Percentiles rank a stretch among this genome's conserved stretches.
These are phyloP conservation scores for Myotis brandtii DNA, from an alignment of 2,113 vertebrate species.

Conservation along the genomic window DNA sequence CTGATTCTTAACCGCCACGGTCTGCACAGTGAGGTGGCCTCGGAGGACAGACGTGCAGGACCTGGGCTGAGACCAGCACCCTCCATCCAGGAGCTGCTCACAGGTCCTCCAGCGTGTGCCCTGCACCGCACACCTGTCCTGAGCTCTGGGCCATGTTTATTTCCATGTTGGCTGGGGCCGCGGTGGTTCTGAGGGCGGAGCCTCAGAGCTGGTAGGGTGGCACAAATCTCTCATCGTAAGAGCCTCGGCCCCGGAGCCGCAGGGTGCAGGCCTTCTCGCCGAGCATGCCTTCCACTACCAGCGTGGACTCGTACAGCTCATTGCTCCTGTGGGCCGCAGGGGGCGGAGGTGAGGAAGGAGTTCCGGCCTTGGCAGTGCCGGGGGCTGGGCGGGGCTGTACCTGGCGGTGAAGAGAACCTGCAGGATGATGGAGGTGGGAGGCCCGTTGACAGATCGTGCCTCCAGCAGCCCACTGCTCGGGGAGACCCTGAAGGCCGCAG, in stretches of 20 bases:
- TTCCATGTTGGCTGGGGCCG: neutral
- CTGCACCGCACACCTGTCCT: neutral
- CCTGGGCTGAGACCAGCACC: neutral
- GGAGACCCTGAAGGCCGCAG: constrained; percentile 86
- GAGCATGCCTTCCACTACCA: constrained; percentile 89
- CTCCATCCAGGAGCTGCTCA: neutral
- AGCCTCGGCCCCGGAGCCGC: constrained; percentile 88
- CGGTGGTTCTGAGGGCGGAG: neutral
- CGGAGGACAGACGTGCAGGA: neutral
- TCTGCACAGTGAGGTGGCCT: neutral
- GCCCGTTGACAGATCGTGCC: constrained; percentile 64
- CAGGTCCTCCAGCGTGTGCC: neutral
- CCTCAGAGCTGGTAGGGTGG: neutral
- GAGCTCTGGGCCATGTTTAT: neutral
- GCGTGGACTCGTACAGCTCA: constrained; percentile 80
- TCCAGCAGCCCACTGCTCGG: constrained; percentile 88
- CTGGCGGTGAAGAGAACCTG: constrained; percentile 92
- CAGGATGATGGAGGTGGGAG: constrained; percentile 81
- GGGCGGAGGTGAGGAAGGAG: neutral
- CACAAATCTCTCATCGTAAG: constrained; percentile 78
- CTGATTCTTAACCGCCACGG: neutral
- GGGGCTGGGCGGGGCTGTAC: constrained; percentile 77
- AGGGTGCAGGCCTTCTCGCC: constrained; percentile 87
- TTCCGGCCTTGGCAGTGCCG: neutral
- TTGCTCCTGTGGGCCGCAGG: constrained; percentile 80